Evolutionary conservation across 2,888 invertebrate genomes (phyloP).

Genomic region (Phoenoteleia sp.): DNA sequence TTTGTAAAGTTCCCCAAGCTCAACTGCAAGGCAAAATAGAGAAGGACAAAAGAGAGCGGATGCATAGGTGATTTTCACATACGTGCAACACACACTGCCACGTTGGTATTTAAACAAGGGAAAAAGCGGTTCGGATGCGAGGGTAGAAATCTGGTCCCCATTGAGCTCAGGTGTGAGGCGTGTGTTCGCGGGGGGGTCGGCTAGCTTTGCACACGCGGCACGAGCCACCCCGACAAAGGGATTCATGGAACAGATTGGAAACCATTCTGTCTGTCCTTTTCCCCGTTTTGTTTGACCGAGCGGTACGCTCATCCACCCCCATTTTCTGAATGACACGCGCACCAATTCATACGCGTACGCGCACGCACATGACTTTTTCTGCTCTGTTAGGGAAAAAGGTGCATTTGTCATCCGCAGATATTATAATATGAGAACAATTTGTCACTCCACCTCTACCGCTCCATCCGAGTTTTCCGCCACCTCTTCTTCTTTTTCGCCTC

Average conservation of each 20-base stretch:
- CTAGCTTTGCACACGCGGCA: constrained; percentile 86
- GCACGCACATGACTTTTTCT: constrained; percentile 72
- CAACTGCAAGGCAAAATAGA: constrained; percentile 38
- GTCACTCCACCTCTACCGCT: constrained; percentile 44
- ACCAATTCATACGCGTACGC: constrained; percentile 67
- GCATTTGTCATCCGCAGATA: constrained; percentile 71
- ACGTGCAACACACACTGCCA: constrained; percentile 50
- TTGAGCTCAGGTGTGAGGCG: constrained; percentile 87
- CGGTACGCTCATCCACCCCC: constrained; percentile 68
- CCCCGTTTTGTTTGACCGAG: constrained; percentile 68
- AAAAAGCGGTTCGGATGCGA: constrained; percentile 73
- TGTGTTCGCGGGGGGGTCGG: constrained; percentile 79
- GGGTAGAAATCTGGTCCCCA: constrained; percentile 83
- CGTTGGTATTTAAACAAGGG: constrained; percentile 79
- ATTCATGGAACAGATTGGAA: constrained; percentile 85
- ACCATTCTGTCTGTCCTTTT: constrained; percentile 75
- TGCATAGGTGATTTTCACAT: constrained; percentile 41
- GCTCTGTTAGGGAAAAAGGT: constrained; percentile 69
- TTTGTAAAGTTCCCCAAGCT: constrained; percentile 41
- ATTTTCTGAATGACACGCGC: constrained; percentile 72
- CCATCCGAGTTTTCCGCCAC: constrained; percentile 20
- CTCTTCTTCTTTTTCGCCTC: background rate
- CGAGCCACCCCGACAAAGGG: constrained; percentile 85
- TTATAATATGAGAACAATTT: constrained; percentile 68
- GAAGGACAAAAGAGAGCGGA: constrained; percentile 20